Conservation (phyloP, 1,140 invertebrate genomes). For the Muscidifurax raptorellus region DNA sequence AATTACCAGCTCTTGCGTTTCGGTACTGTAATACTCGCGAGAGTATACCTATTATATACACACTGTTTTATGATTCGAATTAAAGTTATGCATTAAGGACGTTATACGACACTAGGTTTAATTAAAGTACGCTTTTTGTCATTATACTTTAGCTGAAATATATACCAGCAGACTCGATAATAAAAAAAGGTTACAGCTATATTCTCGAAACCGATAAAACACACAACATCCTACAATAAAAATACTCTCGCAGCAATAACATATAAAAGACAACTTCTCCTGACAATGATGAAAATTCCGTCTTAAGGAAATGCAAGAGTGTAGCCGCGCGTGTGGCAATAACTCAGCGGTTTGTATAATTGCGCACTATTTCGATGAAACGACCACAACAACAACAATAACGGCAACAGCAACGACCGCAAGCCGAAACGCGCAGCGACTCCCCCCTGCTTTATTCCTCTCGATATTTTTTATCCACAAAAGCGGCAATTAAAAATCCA, state of each 20-base stretch:
- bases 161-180: background rate
- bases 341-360: background rate
- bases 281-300: background rate
- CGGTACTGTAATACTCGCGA: no score
- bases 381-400: background rate
- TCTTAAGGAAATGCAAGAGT: background rate
- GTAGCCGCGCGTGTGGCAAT: background rate
- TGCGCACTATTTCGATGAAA: background rate
- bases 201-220: background rate
- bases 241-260: background rate
- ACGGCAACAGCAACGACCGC: no score
- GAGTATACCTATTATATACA: no score
- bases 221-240: background rate
- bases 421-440: background rate
- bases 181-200: background rate
- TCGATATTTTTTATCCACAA: background rate
- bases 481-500: constrained; percentile 30
- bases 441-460: background rate
- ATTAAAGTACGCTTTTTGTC: no score
- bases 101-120: no score
- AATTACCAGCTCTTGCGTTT: no score
- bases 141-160: no score
- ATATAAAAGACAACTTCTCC: background rate
- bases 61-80: no score
- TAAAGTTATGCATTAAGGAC: no score